Evolutionary conservation across 2,888 invertebrate species (phyloP), one percentile per base, ranked within the genome.

Genomic region (Aporophyla nigra): DNA sequence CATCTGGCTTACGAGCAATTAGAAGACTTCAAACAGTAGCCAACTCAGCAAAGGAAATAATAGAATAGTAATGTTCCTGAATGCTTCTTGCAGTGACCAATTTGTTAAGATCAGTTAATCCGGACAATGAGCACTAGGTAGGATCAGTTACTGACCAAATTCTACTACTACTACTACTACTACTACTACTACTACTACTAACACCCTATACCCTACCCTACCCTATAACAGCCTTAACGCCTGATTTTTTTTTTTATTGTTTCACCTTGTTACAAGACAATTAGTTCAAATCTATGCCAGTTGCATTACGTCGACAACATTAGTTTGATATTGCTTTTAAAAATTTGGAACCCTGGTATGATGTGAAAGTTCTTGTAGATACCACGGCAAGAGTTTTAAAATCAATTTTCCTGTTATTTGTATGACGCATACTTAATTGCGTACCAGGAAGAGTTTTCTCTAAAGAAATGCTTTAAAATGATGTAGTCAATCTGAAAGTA

Each of bases 1-100:
- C 49, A 27, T 2, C 51, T 21, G 16, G n/a, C 69, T 82, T 58
- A 43, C 40, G 33, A 53, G 27, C 43, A 68, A 67, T 78, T 66
- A 72, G 9, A n/a, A 56, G 24, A 81, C 33, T 24, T 43, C 12
- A 5, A 33, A 71, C n/a, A 56, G 21, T 51, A 56, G 43, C 33
- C 2, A 27, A 43, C 40, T 51, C 49, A 51, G 53, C 14, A 53
- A 40, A 7, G 19, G 19, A 61, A 40, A 49, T 40, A 53, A 79
- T 49, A 61, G n/a, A 16, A 56, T 40, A 27, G 54, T 33, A 69
- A 53, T 33, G 46, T 49, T 53, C 5, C 58, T n/a, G 16, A 19
- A 27, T 27, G 27, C 14, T 58, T 53, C 33, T 24, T 19, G 33
- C 16, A 14, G 12, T 6, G 33, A 21, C 12, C 51, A 59, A 33